These are phyloP conservation scores for Cavia porcellus DNA, from an alignment of 2,113 vertebrate species.

Conservation along the genomic window DNA sequence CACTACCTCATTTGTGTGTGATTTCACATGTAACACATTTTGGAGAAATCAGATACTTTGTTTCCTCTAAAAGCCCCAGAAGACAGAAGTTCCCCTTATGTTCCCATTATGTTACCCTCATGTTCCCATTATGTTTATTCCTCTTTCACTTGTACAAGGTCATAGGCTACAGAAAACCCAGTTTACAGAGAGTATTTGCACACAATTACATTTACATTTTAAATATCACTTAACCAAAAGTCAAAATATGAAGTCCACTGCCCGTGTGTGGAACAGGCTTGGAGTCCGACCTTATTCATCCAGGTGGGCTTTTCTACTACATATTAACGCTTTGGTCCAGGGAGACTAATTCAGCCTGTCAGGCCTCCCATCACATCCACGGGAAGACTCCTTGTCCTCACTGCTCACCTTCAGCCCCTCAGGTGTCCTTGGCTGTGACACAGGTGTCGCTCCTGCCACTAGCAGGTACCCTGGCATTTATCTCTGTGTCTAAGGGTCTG, in stretches of 20 bases:
- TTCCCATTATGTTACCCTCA: too few relatives aligned
- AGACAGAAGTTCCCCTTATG: background rate
- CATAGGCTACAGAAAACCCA: background rate
- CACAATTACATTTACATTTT: background rate
- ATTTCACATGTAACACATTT: background rate
- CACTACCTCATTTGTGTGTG: background rate
- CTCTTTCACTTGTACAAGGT: background rate
- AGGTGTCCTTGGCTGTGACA: background rate
- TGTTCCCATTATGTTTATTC: background rate
- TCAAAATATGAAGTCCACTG: background rate
- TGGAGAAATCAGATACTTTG: background rate
- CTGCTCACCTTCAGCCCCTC: background rate
- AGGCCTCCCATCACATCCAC: accelerated
- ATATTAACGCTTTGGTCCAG: background rate
- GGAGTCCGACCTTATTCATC: background rate
- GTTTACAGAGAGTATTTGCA: background rate
- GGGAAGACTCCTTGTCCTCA: background rate
- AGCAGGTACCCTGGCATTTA: background rate
- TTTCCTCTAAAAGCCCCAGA: background rate
- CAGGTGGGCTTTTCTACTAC: accelerated
- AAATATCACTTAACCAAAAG: background rate
- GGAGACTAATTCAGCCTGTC: background rate
- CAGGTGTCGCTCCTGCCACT: background rate
- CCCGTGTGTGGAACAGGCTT: background rate
- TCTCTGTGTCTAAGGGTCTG: background rate